Conservation (phyloP, 2,113 vertebrate species). For the Solenodon paradoxus region DNA sequence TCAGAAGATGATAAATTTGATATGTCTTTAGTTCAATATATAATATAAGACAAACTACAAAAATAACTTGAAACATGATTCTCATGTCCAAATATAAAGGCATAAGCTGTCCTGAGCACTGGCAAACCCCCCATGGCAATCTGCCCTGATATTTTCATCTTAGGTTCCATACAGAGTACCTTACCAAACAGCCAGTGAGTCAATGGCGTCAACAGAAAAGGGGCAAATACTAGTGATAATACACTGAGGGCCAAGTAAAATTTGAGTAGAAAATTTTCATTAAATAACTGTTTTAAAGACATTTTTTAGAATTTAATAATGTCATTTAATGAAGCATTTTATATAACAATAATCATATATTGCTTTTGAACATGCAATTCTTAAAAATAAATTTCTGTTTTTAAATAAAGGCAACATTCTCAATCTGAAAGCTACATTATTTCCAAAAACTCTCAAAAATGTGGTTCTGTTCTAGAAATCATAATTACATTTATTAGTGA, state of each 20-base stretch:
- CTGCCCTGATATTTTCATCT: background rate
- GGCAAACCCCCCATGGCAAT: background rate
- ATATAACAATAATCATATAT: background rate
- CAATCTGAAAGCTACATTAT: background rate
- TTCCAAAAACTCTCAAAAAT: background rate
- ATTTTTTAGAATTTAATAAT: background rate
- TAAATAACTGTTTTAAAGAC: background rate
- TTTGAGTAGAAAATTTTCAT: background rate
- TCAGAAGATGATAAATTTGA: slow-evolving; percentile 81
- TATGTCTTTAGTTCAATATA: background rate
- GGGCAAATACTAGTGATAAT: rapidly evolving
- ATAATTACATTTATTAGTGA: background rate
- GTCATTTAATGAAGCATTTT: background rate
- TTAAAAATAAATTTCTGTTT: background rate
- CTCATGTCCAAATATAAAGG: background rate
- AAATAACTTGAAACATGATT: background rate
- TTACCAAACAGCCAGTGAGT: background rate
- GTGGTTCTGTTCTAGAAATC: background rate
- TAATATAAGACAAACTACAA: background rate
- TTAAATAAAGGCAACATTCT: background rate
- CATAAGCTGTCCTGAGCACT: background rate
- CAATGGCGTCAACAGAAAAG: rapidly evolving
- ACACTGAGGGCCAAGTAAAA: background rate
- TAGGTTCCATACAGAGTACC: background rate
- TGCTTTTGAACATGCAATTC: background rate